Evolutionary conservation across 92 coral and sea anemone genomes (phyloP).

Genomic region (Umimayanthus kanabou): DNA sequence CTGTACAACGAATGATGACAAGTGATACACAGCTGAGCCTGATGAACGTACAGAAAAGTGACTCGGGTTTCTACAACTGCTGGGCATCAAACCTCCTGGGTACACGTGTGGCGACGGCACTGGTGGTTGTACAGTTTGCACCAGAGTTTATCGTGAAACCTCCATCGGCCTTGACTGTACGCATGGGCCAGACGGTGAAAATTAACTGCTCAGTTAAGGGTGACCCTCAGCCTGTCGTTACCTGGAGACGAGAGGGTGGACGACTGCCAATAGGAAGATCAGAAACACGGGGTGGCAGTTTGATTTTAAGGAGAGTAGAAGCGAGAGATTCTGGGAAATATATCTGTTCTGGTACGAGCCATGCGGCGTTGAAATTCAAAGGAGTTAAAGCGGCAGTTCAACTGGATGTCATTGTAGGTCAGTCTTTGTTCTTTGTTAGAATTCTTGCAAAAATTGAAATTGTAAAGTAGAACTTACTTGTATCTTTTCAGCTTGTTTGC

Average conservation of each 20-base stretch:
- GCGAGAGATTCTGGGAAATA: conserved; percentile 2
- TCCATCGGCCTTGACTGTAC: not conserved
- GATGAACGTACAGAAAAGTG: not conserved
- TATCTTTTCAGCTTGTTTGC: too few relatives aligned
- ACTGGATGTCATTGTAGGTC: not conserved
- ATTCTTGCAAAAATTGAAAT: not conserved
- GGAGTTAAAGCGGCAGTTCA: not conserved
- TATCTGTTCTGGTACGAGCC: conserved; percentile 2
- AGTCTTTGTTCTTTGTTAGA: not conserved
- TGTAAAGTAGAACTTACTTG: too few relatives aligned
- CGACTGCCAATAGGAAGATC: not conserved
- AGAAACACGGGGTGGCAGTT: not conserved
- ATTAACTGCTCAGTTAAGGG: conserved; percentile 9
- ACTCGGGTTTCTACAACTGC: conserved; percentile 34
- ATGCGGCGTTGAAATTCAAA: too few relatives aligned
- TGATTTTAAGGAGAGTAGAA: not conserved
- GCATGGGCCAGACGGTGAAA: not conserved
- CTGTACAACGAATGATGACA: too few relatives aligned
- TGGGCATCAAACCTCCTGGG: conserved; percentile 34
- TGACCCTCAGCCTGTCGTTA: conserved; percentile 8
- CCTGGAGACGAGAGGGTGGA: conserved; percentile 25
- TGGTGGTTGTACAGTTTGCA: conserved; percentile 12
- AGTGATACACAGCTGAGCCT: not conserved
- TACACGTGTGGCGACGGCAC: not conserved
- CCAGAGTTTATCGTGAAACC: conserved; percentile 6